Conservation (phyloP, 2,888 invertebrate genomes). For the Agrochola circellaris region DNA sequence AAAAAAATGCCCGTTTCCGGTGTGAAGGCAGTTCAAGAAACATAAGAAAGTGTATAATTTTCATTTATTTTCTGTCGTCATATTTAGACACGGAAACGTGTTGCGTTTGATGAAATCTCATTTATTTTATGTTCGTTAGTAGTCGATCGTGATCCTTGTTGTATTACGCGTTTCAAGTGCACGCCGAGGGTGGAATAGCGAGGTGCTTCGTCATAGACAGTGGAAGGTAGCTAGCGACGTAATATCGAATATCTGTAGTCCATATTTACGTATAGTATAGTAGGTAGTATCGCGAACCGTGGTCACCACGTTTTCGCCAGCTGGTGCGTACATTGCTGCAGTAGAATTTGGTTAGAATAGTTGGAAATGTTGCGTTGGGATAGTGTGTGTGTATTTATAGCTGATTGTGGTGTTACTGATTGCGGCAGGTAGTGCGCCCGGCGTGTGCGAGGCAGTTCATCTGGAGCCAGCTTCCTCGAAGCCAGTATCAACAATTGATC, state of each 20-base stretch:
- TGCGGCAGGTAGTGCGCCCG: constrained; percentile 87
- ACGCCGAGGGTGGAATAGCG: constrained; percentile 76
- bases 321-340: constrained; percentile 87
- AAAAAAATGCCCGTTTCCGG: constrained; percentile 87
- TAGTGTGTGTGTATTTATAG: constrained; percentile 69
- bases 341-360: constrained; percentile 82
- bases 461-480: constrained; percentile 79
- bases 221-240: constrained; percentile 86
- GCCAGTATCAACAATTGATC: constrained; percentile 89
- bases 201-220: constrained; percentile 86
- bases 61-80: constrained; percentile 90
- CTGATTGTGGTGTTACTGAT: constrained; percentile 74
- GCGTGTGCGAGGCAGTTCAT: constrained; percentile 81
- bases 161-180: constrained; percentile 75
- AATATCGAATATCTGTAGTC: constrained; percentile 85
- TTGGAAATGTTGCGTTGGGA: constrained; percentile 67
- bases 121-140: constrained; percentile 84
- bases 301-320: constrained; percentile 90
- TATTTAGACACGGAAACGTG: constrained; percentile 85
- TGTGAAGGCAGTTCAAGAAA: constrained; percentile 89
- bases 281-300: constrained; percentile 76
- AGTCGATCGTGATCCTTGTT: constrained; percentile 76
- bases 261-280: constrained; percentile 84
- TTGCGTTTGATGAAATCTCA: constrained; percentile 82
- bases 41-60: constrained; percentile 88